Percentiles rank a stretch among this genome's conserved stretches.
Conservation (phyloP, 2,797 vertebrate genomes). For the Passerculus sandwichensis region DNA sequence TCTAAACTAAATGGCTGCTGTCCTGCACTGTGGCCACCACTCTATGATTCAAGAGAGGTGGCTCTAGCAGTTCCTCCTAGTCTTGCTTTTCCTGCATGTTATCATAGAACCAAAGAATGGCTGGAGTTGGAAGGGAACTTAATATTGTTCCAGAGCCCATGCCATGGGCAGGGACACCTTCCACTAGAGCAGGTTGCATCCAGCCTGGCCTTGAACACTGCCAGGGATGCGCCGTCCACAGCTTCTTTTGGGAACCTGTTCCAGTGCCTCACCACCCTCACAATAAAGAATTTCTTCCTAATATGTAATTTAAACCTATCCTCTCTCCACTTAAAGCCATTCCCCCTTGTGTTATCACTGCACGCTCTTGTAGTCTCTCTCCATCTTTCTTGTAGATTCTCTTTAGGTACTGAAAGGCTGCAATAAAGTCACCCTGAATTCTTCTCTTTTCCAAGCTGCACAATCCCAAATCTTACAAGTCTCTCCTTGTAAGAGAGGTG, state of each 20-base stretch:
- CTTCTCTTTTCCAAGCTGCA: background rate
- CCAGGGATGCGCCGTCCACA: too few species aligned
- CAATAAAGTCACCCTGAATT: background rate
- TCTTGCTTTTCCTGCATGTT: background rate
- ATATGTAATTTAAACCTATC: background rate
- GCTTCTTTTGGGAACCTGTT: background rate
- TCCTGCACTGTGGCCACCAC: fast-evolving
- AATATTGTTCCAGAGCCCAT: background rate
- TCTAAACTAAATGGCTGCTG: background rate
- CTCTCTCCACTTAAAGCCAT: background rate
- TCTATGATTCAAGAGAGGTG: background rate
- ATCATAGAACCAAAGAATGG: background rate
- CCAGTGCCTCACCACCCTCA: background rate
- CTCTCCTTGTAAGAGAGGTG: background rate
- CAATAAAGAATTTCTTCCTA: background rate
- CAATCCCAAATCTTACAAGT: background rate
- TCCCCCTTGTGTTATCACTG: background rate
- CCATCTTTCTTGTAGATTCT: background rate
- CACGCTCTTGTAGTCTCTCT: background rate
- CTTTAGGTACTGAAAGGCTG: background rate
- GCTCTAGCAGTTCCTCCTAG: background rate
- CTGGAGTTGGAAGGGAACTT: background rate
- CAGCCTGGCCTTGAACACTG: background rate
- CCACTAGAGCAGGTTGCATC: background rate
- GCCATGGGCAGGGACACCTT: background rate